Evolutionary conservation across 2,113 vertebrate genomes (phyloP).

Genomic region (Oryzias melastigma): DNA sequence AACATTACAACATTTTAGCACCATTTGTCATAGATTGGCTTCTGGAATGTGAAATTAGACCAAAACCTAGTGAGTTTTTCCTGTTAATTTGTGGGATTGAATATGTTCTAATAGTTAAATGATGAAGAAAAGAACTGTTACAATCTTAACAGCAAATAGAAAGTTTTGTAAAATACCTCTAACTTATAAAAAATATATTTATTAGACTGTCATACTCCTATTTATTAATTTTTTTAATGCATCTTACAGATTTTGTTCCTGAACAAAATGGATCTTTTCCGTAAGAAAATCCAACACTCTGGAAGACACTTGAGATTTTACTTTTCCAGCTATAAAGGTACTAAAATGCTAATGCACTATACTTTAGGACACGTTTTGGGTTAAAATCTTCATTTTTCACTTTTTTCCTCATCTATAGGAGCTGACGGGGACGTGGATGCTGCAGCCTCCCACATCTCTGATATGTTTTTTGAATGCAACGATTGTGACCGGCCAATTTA

Average conservation of each 20-base stretch:
- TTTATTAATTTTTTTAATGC: background rate
- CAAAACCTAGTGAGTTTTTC: no score
- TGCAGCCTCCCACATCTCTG: conserved; percentile 67
- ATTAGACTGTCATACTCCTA: background rate
- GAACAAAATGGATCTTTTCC: conserved; percentile 79
- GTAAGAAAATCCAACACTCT: conserved; percentile 71
- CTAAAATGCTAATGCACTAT: background rate
- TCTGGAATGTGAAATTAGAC: no score
- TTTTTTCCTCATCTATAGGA: conserved; percentile 44
- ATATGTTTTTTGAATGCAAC: conserved; percentile 62
- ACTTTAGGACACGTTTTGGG: background rate
- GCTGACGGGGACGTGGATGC: conserved; percentile 69
- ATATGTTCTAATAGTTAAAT: no score
- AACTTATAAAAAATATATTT: background rate
- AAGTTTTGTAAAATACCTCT: background rate
- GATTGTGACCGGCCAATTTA: conserved; percentile 52
- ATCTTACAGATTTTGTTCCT: conserved; percentile 74
- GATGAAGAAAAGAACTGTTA: no score
- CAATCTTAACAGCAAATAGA: no score
- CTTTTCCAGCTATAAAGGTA: conserved; percentile 68
- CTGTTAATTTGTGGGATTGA: no score
- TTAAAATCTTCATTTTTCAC: background rate
- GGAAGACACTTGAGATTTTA: conserved; percentile 72
- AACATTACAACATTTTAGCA: no score
- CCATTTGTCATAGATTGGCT: no score